Percentiles rank a stretch among this genome's conserved stretches.
Evolutionary conservation across 1,140 invertebrate species (phyloP).

Genomic region (Ostrea edulis): DNA sequence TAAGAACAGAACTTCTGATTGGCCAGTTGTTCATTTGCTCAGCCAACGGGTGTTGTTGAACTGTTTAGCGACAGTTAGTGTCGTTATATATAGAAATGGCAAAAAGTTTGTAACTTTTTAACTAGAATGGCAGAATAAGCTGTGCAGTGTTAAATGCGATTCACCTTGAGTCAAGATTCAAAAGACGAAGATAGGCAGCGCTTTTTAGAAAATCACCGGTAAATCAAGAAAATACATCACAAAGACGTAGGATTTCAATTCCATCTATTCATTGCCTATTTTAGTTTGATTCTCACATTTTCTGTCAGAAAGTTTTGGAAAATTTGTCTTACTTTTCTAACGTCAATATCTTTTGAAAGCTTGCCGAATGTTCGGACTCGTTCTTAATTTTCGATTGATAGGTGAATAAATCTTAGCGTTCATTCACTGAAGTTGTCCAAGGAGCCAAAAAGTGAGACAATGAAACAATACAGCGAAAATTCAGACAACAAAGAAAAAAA

Average conservation of each 20-base stretch:
- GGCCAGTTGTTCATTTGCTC: constrained; percentile 38
- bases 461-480: neutral
- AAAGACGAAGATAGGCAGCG: constrained; percentile 9
- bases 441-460: neutral
- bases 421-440: neutral
- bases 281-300: constrained; percentile 15
- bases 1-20: constrained; percentile 39
- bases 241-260: constrained; percentile 26
- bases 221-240: constrained; percentile 26
- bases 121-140: constrained; percentile 18
- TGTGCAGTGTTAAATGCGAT: constrained; percentile 37
- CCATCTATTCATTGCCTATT: constrained; percentile 21
- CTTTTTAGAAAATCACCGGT: constrained; percentile 4
- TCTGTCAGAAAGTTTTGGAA: neutral
- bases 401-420: neutral
- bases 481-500: neutral
- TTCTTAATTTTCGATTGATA: no score
- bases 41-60: neutral
- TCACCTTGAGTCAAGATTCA: constrained; percentile 26
- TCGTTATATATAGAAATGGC: constrained; percentile 36
- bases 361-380: no score
- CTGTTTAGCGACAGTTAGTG: constrained; percentile 44
- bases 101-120: constrained; percentile 22
- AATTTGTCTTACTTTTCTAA: neutral
- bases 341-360: neutral